Evolutionary conservation across 2,888 invertebrate species (phyloP).

Genomic region (Coleophora flavipennella): DNA sequence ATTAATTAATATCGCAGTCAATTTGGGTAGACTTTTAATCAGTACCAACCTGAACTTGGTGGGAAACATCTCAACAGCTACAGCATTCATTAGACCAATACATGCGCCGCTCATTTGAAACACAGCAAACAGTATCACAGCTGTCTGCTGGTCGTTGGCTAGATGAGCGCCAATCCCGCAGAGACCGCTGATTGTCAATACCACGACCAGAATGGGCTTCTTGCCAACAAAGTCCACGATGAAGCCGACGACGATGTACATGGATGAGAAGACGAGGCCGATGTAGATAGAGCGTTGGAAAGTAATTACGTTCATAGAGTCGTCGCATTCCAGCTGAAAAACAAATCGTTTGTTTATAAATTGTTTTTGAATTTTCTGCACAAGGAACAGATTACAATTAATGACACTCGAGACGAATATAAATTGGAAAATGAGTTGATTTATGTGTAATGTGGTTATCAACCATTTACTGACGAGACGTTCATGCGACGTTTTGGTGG

Average conservation of each 20-base stretch:
- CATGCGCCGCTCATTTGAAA: slow-evolving; percentile 72
- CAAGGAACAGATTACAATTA: no score
- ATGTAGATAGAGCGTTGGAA: slow-evolving; percentile 78
- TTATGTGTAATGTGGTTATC: no score
- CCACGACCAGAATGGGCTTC: slow-evolving; percentile 66
- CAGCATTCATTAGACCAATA: slow-evolving; percentile 71
- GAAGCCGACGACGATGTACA: slow-evolving; percentile 76
- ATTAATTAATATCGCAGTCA: no score
- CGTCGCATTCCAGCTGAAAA: slow-evolving; percentile 51
- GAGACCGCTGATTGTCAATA: slow-evolving; percentile 31
- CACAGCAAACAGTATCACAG: slow-evolving; percentile 71
- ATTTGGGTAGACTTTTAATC: no score
- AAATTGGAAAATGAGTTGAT: no score
- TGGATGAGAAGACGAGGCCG: slow-evolving; percentile 75
- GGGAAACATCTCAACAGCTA: slow-evolving; percentile 72
- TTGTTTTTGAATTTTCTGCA: no score
- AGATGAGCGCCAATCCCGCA: slow-evolving; percentile 71
- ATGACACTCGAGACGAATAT: no score
- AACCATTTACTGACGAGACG: no score
- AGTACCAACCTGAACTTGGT: slow-evolving; percentile 62
- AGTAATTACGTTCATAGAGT: slow-evolving; percentile 72
- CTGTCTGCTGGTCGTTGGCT: slow-evolving; percentile 67
- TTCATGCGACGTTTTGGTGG: no score
- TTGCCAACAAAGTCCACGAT: slow-evolving; percentile 69
- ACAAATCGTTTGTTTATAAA: background rate